Evolutionary conservation across 1,140 invertebrate species (phyloP).

Genomic region (Caerostris darwini): DNA sequence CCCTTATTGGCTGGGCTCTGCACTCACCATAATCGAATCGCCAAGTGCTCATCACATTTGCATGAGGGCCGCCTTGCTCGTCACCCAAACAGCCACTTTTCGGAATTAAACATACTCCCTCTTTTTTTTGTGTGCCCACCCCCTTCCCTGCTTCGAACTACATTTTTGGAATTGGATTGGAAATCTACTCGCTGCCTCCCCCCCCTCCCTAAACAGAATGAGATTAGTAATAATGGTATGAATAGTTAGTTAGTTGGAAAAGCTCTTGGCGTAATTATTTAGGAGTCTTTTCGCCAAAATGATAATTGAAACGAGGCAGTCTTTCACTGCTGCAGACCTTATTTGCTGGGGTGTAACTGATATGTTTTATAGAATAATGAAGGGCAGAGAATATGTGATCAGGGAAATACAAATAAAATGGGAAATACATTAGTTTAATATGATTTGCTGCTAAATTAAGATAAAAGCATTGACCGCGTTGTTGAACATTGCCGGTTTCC

Average conservation of each 20-base stretch:
- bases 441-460: not conserved
- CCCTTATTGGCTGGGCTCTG: slow-evolving; percentile 35
- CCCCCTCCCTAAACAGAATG: not conserved
- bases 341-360: not conserved
- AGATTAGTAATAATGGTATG: slow-evolving; percentile 43
- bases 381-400: not conserved
- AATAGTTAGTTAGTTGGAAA: not conserved
- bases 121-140: not conserved
- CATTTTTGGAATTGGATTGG: slow-evolving; percentile 55
- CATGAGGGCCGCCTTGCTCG: slow-evolving; percentile 36
- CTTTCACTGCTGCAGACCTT: not conserved
- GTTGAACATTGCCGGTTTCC: not conserved
- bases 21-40: slow-evolving; percentile 59
- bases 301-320: slow-evolving; percentile 15
- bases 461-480: not conserved
- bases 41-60: slow-evolving; percentile 59
- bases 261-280: slow-evolving; percentile 49
- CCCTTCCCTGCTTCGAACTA: not conserved
- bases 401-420: not conserved
- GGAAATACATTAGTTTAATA: not conserved
- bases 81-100: slow-evolving; percentile 45
- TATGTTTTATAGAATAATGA: not conserved
- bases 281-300: not conserved
- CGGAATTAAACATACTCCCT: slow-evolving; percentile 44
- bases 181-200: not conserved